phyloP scores from a whole-genome alignment of 2,888 invertebrate genomes.

The Andrena hattorfiana region DNA sequence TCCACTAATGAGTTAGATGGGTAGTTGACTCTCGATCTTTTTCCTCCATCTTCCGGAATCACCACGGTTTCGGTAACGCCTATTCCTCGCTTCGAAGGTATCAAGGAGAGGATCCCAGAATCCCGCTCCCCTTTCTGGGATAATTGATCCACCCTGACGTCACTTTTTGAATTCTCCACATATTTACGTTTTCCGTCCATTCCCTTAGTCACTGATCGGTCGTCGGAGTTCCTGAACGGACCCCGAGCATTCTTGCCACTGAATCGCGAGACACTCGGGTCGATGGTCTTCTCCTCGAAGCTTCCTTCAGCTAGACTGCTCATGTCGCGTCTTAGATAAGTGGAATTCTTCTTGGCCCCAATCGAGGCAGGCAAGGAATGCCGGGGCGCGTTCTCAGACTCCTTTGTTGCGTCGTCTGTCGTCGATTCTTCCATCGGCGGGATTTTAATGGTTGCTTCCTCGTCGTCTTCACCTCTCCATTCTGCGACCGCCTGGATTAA shows the following conservation, averaged over 20 bases:
- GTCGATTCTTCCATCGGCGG: not conserved
- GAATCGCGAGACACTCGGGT: constrained; percentile 17
- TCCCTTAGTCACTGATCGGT: not conserved
- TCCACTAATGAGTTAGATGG: constrained; percentile 24
- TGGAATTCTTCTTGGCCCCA: constrained; percentile 39
- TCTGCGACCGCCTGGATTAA: too few relatives aligned
- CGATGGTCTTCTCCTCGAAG: not conserved
- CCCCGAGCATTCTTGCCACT: constrained; percentile 24
- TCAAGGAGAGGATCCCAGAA: not conserved
- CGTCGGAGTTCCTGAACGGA: constrained; percentile 9
- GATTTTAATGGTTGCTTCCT: not conserved
- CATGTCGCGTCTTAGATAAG: constrained; percentile 25
- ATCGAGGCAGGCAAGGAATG: constrained; percentile 25
- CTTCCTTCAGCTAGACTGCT: constrained; percentile 18
- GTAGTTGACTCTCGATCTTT: not conserved
- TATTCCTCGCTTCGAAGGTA: not conserved
- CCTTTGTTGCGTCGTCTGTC: constrained; percentile 18
- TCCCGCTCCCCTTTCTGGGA: not conserved
- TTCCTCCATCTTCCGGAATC: not conserved
- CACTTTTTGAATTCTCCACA: constrained; percentile 6
- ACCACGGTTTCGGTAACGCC: not conserved
- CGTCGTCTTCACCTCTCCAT: not conserved
- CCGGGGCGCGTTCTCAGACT: constrained; percentile 7
- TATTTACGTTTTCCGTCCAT: not conserved
- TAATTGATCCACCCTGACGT: not conserved